A percentile compares a stretch with the other conserved stretches of the same genome.
These are phyloP conservation scores for Peromyscus aztecus DNA, from an alignment of 2,797 vertebrate species.

Conservation along the genomic window DNA sequence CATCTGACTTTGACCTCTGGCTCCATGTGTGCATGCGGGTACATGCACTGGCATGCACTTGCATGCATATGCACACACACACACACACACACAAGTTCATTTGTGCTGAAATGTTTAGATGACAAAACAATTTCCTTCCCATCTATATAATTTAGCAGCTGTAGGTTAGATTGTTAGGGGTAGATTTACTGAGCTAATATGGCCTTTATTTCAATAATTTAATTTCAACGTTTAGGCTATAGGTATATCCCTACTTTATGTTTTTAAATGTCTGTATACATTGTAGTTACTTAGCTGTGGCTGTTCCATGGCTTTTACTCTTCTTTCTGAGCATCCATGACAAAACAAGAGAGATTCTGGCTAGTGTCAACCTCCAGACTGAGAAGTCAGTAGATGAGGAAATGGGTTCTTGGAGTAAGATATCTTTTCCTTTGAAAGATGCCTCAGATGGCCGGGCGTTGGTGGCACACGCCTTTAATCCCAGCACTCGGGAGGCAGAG, in stretches of 20 bases:
- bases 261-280: constrained; percentile 23
- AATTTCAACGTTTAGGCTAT: constrained; percentile 49
- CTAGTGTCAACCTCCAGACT: constrained; percentile 45
- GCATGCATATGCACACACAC: background rate
- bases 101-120: constrained; percentile 53
- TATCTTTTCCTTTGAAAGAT: constrained; percentile 50
- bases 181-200: constrained; percentile 29
- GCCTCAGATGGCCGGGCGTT: background rate
- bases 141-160: constrained; percentile 53
- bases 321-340: constrained; percentile 42
- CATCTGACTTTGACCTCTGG: background rate
- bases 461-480: no score
- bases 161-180: background rate
- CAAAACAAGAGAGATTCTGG: constrained; percentile 29
- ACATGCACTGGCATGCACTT: no score
- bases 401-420: constrained; percentile 19
- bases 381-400: constrained; percentile 43
- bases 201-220: constrained; percentile 40
- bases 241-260: constrained; percentile 1
- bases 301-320: background rate
- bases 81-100: background rate
- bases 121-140: constrained; percentile 42
- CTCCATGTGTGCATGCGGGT: background rate
- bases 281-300: constrained; percentile 28
- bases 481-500: no score